Evolutionary conservation across 2,113 vertebrate genomes (phyloP).

Genomic region (Arizona elegans): DNA sequence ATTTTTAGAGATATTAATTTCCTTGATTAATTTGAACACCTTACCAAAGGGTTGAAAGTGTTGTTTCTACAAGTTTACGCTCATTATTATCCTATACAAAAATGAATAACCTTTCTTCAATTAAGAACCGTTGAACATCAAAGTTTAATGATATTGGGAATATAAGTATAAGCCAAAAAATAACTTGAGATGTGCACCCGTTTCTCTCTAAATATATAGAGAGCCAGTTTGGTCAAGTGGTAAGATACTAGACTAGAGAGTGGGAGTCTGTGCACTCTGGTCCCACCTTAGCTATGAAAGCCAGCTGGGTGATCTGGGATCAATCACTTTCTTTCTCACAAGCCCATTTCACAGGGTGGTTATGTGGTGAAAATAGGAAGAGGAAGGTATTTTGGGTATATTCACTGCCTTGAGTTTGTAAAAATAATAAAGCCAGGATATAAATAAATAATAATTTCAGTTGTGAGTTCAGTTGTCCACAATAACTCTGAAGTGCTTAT

Average conservation of each 20-base stretch:
- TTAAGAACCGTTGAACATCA: neutral
- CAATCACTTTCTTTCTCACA: neutral
- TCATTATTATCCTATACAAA: neutral
- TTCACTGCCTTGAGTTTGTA: neutral
- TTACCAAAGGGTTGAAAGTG: neutral
- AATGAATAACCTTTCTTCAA: neutral
- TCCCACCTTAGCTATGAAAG: neutral
- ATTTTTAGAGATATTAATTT: neutral
- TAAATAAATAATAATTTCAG: neutral
- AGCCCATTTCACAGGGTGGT: neutral
- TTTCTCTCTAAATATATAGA: neutral
- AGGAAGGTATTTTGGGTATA: neutral
- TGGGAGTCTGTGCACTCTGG: neutral
- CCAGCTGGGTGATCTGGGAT: neutral
- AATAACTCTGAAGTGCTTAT: neutral
- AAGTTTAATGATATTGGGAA: neutral
- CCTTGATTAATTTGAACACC: neutral
- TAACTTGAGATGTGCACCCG: neutral
- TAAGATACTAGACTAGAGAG: neutral
- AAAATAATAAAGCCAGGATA: neutral
- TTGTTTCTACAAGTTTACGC: neutral
- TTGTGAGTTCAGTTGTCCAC: neutral
- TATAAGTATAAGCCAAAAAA: neutral
- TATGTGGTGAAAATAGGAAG: neutral
- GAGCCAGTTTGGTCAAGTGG: neutral